Evolutionary conservation across 2,797 vertebrate genomes (phyloP), one percentile per base, ranked within the genome.

Genomic region (Botia kubotai): DNA sequence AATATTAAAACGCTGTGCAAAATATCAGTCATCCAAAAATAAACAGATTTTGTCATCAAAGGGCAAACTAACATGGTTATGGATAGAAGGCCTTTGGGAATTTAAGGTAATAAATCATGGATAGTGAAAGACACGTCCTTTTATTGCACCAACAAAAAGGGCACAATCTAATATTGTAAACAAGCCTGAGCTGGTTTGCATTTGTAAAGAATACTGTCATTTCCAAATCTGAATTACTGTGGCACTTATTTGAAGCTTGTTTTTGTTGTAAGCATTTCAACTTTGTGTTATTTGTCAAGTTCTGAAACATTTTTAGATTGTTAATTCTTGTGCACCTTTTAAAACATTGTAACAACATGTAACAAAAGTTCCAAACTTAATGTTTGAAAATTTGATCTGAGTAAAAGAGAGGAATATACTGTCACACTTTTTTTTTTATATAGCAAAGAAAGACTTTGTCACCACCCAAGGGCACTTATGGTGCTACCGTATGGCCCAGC

Each of bases 101-200:
- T 81, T 66, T 81, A 55, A 29, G 19, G 71, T 23, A 48, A 81
- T 71, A 72, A 55, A 83, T 83, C 50, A 78, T n/a, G 16, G 29
- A 29, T 14, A 21, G 29, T 43, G 39, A 57, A 74, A 67, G 29
- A 2, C 17, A 66, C 67, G 33, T 36, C 17, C 62, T 67, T 60
- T 50, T 57, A 69, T 58, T 63, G 58, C 23, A 3, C 43, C 36
- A 16, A 23, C 17, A 55, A 63, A 80, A 43, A 73, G 4, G 4
- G 16, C 65, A 23, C 21, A 23, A 21, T 68, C 65, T 36, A 29
- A 81, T 50, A 43, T 19, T n/a, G 33, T 55, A 77, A 68, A 67
- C n/a, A 66, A 21, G 53, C n/a, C 50, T 58, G n/a, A 21, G 26
- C 52, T 26, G n/a, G 10, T 46, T 13, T 48, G 36, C 0, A 8